phyloP scores from a whole-genome alignment of 1,140 invertebrate species.

The Parapsyche elsis region DNA sequence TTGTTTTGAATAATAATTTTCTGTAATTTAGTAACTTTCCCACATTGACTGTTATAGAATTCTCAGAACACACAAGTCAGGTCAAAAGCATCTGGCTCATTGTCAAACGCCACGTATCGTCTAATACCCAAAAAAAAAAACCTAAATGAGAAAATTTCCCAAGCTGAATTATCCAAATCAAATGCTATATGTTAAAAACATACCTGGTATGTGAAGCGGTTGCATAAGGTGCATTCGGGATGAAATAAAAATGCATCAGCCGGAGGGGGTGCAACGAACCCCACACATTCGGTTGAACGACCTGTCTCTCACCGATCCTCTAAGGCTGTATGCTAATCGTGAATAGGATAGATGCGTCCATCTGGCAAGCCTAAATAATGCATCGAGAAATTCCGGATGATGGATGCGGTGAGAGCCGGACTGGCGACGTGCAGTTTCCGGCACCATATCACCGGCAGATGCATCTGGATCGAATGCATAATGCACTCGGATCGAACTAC shows the following conservation, averaged over 20 bases:
- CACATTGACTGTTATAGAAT: no score
- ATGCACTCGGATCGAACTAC: no score
- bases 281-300: not conserved
- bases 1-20: no score
- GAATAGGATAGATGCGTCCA: not conserved
- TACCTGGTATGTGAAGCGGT: no score
- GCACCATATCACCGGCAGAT: not conserved
- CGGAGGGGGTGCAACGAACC: not conserved
- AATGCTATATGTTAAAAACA: no score
- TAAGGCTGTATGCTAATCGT: not conserved
- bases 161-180: no score
- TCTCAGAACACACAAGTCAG: no score
- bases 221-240: not conserved
- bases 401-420: not conserved
- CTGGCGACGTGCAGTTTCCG: not conserved
- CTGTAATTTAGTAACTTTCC: no score
- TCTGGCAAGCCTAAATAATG: conserved; percentile 1
- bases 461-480: not conserved
- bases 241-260: conserved; percentile 7
- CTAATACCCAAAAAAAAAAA: no score
- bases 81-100: no score
- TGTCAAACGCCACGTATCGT: no score
- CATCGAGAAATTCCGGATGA: conserved; percentile 16
- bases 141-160: no score
- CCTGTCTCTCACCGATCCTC: not conserved